phyloP scores from a whole-genome alignment of 2,797 vertebrate species.

The Brachyrhaphis roseni region DNA sequence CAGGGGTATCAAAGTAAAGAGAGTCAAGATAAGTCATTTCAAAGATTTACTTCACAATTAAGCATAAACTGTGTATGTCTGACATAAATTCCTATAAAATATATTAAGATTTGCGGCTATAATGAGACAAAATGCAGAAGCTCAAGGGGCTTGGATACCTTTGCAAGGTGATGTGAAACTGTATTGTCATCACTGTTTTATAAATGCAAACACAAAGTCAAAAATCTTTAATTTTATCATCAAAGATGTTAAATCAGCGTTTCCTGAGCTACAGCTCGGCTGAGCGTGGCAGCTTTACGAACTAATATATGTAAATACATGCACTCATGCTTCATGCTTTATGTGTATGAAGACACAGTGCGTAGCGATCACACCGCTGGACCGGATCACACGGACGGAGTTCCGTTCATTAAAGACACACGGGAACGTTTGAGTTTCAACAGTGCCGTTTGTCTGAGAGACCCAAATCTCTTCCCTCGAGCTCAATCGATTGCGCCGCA shows the following conservation, averaged over 20 bases:
- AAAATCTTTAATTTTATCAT: conserved; percentile 6
- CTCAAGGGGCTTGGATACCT: neutral
- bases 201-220: conserved; percentile 13
- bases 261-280: conserved; percentile 8
- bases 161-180: neutral
- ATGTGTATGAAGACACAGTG: conserved; percentile 20
- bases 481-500: conserved; percentile 42
- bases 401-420: conserved; percentile 56
- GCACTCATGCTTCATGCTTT: conserved; percentile 4
- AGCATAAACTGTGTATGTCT: neutral
- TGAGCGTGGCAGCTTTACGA: conserved; percentile 13
- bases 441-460: conserved; percentile 34
- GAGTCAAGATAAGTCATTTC: neutral
- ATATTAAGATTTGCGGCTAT: neutral
- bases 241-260: conserved; percentile 8
- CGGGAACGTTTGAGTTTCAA: conserved; percentile 36
- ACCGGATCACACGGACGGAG: conserved; percentile 47
- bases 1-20: neutral
- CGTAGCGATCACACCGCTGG: conserved; percentile 29
- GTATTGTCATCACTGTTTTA: neutral
- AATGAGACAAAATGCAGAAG: neutral
- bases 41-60: neutral
- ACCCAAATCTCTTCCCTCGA: conserved; percentile 40
- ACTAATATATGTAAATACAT: conserved; percentile 36
- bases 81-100: neutral